Base-by-base conservation (phyloP, 1,140 invertebrate species). In the Ceratina australensis region DNA sequence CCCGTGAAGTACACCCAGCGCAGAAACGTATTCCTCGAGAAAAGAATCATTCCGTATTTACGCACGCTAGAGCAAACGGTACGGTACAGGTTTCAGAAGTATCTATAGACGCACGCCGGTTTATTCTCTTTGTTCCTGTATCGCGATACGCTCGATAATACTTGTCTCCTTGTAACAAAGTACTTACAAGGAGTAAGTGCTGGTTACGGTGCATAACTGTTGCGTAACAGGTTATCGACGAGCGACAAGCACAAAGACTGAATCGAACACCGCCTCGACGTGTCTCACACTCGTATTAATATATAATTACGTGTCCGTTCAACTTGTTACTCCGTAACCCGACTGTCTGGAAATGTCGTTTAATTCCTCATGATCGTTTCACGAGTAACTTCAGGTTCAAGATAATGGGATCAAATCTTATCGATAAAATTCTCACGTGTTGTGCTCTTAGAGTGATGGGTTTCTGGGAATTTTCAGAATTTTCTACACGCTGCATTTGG, bases 91-190 rank as follows among this genome's bases (percentile, higher is more conserved):
- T 47, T 16, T 47, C 20, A 24, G 8, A 26, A 16, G 63, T 65
- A 65, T 65, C 47, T n/a, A n/a, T 22, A 49, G 13, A 10, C 18
- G 47, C 22, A 26, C 33, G 5, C 33, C 18, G 22, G 24, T 42
- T 7, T 66, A 66, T 66, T 66, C 64, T 13, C 64, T 66, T 66
- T 66, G 64, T 66, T 13, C 47, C 64, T 66, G 42, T 49, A 47
- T 49, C 22, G 3, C 42, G 20, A 33, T 33, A 42, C 33, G 5
- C 10, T 15, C 64, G 16, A 18, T 66, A 18, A 49, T 66, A 24
- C 42, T 49, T 49, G 33, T 49, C 63, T 50, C 22, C 47, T 26
- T 49, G 22, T 66, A 24, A 33, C 22, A 22, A 33, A 16, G 7
- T 18, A 24, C 47, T 18, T 50, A 18, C 42, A 50, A n/a, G 22